Base-by-base conservation (phyloP, 2,113 vertebrate species). In the Pandion haliaetus region DNA sequence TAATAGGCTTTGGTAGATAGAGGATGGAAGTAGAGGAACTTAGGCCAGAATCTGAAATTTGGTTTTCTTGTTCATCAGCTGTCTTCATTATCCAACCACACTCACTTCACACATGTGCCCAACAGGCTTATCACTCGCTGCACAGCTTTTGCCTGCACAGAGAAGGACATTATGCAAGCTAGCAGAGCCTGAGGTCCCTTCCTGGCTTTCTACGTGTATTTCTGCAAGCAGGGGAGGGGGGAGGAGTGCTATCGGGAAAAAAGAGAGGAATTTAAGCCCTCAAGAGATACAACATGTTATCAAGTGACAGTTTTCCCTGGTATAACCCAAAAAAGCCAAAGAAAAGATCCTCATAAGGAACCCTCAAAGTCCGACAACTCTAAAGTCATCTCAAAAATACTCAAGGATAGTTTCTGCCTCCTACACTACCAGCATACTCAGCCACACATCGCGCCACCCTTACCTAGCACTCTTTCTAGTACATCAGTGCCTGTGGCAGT, bases 221-320 rank as follows among this genome's bases (percentile, higher is more conserved):
- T 92, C 59, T 88, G 69, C 63, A 82, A 69, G 44, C 4, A 45
- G 24, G 6, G 23, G 18, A 23, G 2, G 6, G 10, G 42, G 36
- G 6, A 66, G 45, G 14, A 93, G 6, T 14, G 38, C 55, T 83
- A 70, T 65, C 65, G 47, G 70, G 49, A 90, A 86, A 12, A 17
- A 83, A 62, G 38, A 82, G 42, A 90, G 26, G 38, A 93, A 94
- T 86, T 81, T 63, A 82, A 85, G 36, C 66, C 66, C 87, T 88
- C 40, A 74, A 77, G 66, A 93, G 42, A 82, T 44, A 76, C 0
- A 6, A 49, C 2, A 0, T 23, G 31, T 65, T 80, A 85, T 36
- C 44, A 57, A 94, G 40, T 16, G 28, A 82, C 78, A 70, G 62
- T n/a, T 88, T 77, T 85, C 73, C 87, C 87, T 70, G 40, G 23